Percentiles rank a stretch among this genome's conserved stretches.
Evolutionary conservation across 2,888 invertebrate species (phyloP).

Genomic region (Clistopyga incitator): DNA sequence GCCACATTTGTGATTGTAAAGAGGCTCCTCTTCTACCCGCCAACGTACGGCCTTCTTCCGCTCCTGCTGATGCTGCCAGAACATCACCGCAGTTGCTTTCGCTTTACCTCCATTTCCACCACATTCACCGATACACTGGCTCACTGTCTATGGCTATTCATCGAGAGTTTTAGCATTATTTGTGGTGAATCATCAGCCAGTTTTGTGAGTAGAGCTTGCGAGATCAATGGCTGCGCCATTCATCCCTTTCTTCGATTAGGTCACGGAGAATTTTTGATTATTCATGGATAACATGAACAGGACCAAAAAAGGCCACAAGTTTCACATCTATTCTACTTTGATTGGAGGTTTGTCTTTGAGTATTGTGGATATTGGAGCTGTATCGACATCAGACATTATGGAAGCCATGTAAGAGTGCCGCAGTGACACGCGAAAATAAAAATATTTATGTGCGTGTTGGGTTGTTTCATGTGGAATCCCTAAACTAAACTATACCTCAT

Average conservation of each 20-base stretch:
- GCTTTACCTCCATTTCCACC: not conserved
- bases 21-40: constrained; percentile 65
- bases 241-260: too few species aligned
- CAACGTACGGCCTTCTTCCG: constrained; percentile 21
- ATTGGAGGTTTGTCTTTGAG: not conserved
- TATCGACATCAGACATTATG: not conserved
- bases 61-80: constrained; percentile 3
- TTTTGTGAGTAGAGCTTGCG: too few species aligned
- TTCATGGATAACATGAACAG: too few species aligned
- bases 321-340: not conserved
- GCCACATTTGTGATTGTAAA: constrained; percentile 81
- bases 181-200: constrained; percentile 11
- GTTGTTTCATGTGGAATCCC: constrained; percentile 77
- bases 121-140: not conserved
- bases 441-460: constrained; percentile 54
- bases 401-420: constrained; percentile 32
- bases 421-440: constrained; percentile 38
- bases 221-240: too few species aligned
- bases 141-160: constrained; percentile 1
- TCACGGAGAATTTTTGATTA: too few species aligned
- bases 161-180: constrained; percentile 55
- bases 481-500: constrained; percentile 79
- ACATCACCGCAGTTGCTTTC: constrained; percentile 14
- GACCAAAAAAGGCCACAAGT: too few species aligned
- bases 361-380: constrained; percentile 5